Base-by-base conservation (phyloP, 1,140 invertebrate genomes). In the Pseudoatta argentina region DNA sequence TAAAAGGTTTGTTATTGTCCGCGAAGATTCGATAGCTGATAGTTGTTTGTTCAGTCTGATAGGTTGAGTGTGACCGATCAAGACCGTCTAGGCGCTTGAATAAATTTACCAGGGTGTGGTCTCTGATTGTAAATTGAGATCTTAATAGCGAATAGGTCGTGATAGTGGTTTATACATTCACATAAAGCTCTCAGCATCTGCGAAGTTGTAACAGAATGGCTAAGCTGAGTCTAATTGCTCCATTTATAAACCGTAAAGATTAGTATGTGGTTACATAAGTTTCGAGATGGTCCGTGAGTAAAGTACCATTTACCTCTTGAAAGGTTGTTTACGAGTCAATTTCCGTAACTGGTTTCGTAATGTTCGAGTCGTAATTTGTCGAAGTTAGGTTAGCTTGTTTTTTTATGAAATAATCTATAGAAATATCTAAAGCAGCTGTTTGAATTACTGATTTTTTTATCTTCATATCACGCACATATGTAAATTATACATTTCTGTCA, bases 1-100 rank as follows among this genome's bases (percentile, higher is more conserved):
- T 61, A 69, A 82, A 82, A 59, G 67, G 53, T 48, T 82, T 71
- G 30, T 81, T 72, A 82, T 73, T 72, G 79, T 61, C 67, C 39
- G 34, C 21, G 77, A 73, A 59, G 30, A 30, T 16, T 59, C 18
- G 24, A 24, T 48, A 30, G 55, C 21, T 72, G 78, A 72, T 39
- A 44, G 67, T 61, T 82, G 79, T 73, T 73, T 73, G 79, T 61
- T 82, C 55, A 21, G 39, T 24, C 1, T 59, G 79, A 82, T 82
- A 59, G 53, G 53, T 72, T 72, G 51, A 16, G 27, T 51, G 39
- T 82, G 79, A 59, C 53, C 34, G 67, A 82, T 59, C 67, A 61
- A 16, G 39, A 59, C 34, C 21, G 61, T 61, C 79, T 34, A 30
- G 39, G 18, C 34, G 59, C 16, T 71, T 82, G 67, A 82, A 79